phyloP scores from a whole-genome alignment of 2,797 vertebrate species.

The Knipowitschia caucasica region DNA sequence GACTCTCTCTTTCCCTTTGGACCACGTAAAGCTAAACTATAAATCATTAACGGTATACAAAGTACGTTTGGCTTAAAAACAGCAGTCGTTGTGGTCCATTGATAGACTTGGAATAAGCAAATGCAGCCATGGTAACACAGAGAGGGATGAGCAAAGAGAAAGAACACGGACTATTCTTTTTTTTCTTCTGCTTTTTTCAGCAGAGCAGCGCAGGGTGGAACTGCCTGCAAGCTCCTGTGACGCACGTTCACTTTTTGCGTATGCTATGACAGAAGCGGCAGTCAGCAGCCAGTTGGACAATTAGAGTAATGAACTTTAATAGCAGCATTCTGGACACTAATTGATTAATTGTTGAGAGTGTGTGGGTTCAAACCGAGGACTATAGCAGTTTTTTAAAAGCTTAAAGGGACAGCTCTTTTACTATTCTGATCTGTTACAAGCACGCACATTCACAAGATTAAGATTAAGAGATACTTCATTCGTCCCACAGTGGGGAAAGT shows the following conservation, averaged over 20 bases:
- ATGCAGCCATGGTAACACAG: slow-evolving; percentile 70
- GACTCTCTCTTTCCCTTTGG: background rate
- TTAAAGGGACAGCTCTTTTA: slow-evolving; percentile 2
- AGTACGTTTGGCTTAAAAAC: slow-evolving; percentile 30
- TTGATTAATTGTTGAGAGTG: background rate
- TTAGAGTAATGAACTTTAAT: slow-evolving; percentile 22
- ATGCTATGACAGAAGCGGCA: slow-evolving; percentile 33
- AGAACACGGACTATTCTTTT: slow-evolving; percentile 53
- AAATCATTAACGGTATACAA: slow-evolving; percentile 20
- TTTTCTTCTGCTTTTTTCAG: background rate
- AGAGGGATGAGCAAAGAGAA: slow-evolving; percentile 39
- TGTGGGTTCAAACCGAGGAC: background rate
- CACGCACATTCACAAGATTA: no score
- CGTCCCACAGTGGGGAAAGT: no score
- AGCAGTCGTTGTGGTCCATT: slow-evolving; percentile 55
- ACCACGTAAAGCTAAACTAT: background rate
- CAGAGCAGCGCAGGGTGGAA: slow-evolving; percentile 51
- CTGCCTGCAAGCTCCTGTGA: slow-evolving; percentile 58
- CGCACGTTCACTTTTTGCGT: slow-evolving; percentile 60
- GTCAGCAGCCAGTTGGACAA: slow-evolving; percentile 28
- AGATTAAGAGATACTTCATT: no score
- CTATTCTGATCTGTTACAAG: no score
- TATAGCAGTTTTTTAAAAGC: slow-evolving; percentile 14
- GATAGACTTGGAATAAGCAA: slow-evolving; percentile 60
- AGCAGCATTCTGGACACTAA: slow-evolving; percentile 10